Percentiles rank a stretch among this genome's conserved stretches.
These are phyloP conservation scores for Gymnopithys bicolor DNA, from an alignment of 2,797 vertebrate genomes.

Conservation along the genomic window DNA sequence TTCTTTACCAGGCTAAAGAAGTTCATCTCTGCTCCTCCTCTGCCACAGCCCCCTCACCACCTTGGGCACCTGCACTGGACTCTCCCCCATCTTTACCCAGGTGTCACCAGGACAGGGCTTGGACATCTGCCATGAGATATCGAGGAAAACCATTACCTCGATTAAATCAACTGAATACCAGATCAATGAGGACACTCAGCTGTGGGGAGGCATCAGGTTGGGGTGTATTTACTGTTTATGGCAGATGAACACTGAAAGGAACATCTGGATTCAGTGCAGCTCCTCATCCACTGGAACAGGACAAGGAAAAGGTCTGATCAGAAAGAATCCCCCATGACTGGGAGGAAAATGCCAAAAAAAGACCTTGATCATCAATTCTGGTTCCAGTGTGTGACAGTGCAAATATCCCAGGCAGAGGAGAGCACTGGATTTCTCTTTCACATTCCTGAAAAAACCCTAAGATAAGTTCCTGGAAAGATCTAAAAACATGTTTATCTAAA, in stretches of 20 bases:
- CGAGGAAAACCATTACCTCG: neutral
- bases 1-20: neutral
- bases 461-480: neutral
- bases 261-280: neutral
- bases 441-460: neutral
- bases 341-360: neutral
- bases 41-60: neutral
- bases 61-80: neutral
- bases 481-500: neutral
- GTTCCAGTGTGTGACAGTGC: neutral
- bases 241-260: neutral
- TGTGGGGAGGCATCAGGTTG: neutral
- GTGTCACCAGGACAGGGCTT: neutral
- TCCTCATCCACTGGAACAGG: neutral
- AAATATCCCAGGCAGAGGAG: neutral
- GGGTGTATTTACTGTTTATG: neutral
- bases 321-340: neutral
- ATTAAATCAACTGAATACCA: neutral
- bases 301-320: neutral
- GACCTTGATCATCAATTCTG: neutral
- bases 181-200: neutral
- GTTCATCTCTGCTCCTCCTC: neutral
- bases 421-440: neutral
- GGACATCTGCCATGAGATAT: neutral
- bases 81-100: neutral